Conservation (phyloP, 2,113 vertebrate genomes). For the Pleuronectes platessa region DNA sequence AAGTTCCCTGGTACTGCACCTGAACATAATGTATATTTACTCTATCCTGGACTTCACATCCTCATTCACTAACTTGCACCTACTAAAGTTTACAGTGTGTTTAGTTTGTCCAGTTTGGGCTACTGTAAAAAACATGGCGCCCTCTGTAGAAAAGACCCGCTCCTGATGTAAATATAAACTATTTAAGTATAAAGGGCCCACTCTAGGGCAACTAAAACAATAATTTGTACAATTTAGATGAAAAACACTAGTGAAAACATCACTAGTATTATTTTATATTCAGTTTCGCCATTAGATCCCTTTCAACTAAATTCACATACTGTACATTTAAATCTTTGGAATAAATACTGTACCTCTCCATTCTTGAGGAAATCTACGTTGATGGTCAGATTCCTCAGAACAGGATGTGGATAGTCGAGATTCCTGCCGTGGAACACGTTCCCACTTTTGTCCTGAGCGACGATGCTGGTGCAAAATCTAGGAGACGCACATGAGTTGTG, state of each 20-base stretch:
- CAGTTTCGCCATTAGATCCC: no score
- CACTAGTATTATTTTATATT: no score
- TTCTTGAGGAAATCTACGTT: constrained; percentile 86
- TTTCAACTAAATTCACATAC: no score
- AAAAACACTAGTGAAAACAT: no score
- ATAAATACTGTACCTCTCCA: constrained; percentile 78
- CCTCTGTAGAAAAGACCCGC: no score
- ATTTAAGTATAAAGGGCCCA: no score
- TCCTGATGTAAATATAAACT: no score
- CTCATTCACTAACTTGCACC: background rate
- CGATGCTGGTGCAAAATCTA: constrained; percentile 94
- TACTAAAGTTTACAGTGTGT: background rate
- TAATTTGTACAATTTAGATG: no score
- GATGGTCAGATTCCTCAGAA: constrained; percentile 87
- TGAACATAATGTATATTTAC: constrained; percentile 47
- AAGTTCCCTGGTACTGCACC: constrained; percentile 89
- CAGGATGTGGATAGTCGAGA: constrained; percentile 87
- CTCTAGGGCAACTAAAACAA: no score
- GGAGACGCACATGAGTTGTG: constrained; percentile 19
- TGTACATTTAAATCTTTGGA: background rate
- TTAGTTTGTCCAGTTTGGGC: no score
- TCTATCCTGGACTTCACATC: background rate
- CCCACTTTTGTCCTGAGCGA: constrained; percentile 89
- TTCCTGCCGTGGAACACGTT: constrained; percentile 92
- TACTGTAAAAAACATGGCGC: no score